phyloP scores from a whole-genome alignment of 2,888 invertebrate genomes.

The Cephonodes hylas region DNA sequence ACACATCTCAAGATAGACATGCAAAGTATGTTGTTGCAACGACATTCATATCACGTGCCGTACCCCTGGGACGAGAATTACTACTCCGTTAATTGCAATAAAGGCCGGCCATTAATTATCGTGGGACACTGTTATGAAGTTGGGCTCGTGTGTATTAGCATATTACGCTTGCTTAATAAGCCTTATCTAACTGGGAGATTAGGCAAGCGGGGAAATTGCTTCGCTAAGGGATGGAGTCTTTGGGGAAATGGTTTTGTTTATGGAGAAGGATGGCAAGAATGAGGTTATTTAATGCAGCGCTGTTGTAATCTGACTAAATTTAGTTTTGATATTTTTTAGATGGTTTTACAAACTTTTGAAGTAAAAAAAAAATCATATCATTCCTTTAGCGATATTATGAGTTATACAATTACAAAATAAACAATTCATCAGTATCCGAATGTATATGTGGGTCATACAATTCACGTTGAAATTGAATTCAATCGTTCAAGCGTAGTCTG shows the following conservation, averaged over 20 bases:
- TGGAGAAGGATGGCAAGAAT: neutral
- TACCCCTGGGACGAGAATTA: constrained; percentile 31
- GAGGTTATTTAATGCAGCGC: neutral
- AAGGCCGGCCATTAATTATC: constrained; percentile 35
- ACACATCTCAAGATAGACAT: neutral
- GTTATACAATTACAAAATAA: too few species aligned
- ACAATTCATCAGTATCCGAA: too few species aligned
- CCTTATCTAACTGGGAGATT: neutral
- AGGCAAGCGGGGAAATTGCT: neutral
- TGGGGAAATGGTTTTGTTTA: neutral
- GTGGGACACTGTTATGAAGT: constrained; percentile 35
- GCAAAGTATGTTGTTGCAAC: neutral
- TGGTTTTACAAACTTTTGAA: too few species aligned
- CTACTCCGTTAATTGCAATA: constrained; percentile 45
- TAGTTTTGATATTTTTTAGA: too few species aligned
- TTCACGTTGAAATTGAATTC: too few species aligned
- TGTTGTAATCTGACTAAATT: too few species aligned
- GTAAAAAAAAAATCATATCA: too few species aligned
- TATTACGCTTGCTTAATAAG: constrained; percentile 7
- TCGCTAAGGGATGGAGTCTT: neutral
- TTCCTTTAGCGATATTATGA: too few species aligned
- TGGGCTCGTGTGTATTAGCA: constrained; percentile 18
- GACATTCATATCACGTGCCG: neutral
- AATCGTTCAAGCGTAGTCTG: too few species aligned
- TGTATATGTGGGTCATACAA: too few species aligned